Evolutionary conservation across 1,140 invertebrate genomes (phyloP), one percentile per base, ranked within the genome.

Genomic region (Papilio aristodemus): DNA sequence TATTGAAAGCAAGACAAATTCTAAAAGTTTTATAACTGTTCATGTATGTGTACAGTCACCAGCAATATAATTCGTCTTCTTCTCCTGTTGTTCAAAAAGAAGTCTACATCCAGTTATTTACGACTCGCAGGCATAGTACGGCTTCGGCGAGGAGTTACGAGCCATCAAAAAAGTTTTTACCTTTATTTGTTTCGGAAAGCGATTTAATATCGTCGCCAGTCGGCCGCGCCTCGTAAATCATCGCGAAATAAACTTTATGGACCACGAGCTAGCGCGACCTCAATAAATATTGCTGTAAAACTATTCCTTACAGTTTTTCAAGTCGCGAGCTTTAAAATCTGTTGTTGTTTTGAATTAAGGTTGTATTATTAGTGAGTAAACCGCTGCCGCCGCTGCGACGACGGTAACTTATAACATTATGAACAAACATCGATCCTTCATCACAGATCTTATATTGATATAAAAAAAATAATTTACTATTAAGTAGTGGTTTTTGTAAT

Each of bases 151-250:
- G 1, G 46, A 22, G 19, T 50, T 50, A 50, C 11, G 46, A 22
- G 46, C 46, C 17, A 50, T 50, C 46, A 22, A 13, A 54, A 54
- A 54, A 54, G 19, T 54, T 54, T 54, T 54, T 22, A 25, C 46
- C 46, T 54, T 54, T 54, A 54, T 54, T 54, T 54, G 46, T 54
- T 54, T 54, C 19, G 46, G 46, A 22, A 54, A 54, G 46, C 46
- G 19, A 54, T 54, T 54, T 46, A 19, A 46, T 19, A 19, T 22
- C 46, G 46, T 54, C 46, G 19, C 46, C 46, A 22, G 19, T 22
- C 17, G 46, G 46, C 46, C 46, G 19, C 17, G 17, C 22, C 4
- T 22, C 46, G 46, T 54, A 54, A 22, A 54, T 54, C 46, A 25
- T 10, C 19, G 10, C 17, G 9, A 54, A 54, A 50, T 50, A 19